Evolutionary conservation across 2,797 vertebrate genomes (phyloP).

Genomic region (Tenualosa ilisha): DNA sequence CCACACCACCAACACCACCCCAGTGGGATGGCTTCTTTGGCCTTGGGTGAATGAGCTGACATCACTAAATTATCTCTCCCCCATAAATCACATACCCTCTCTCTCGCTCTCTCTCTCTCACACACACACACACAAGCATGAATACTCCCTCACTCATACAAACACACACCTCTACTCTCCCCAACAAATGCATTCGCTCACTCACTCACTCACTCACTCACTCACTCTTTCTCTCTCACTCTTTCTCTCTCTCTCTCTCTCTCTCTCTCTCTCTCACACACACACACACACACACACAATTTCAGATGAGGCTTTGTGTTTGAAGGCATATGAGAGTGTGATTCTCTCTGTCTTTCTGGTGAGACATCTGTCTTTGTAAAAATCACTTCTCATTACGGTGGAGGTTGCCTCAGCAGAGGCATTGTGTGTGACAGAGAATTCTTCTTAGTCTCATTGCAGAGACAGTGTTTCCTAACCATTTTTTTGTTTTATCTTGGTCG

Average conservation of each 20-base stretch:
- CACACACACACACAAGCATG: neutral
- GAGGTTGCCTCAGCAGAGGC: neutral
- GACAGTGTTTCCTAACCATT: neutral
- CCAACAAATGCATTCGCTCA: neutral
- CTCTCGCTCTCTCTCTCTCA: neutral
- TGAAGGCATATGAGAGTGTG: neutral
- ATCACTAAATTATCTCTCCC: conserved; percentile 47
- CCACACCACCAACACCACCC: neutral
- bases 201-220: neutral
- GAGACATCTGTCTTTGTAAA: neutral
- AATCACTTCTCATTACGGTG: neutral
- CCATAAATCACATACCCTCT: conserved; percentile 50
- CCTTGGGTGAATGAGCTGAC: conserved; percentile 55
- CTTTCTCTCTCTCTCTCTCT: neutral
- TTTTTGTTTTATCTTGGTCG: conserved; percentile 1
- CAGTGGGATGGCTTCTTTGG: conserved; percentile 44
- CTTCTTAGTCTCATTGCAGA: neutral
- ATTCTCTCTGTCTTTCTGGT: neutral
- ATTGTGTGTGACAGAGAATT: neutral
- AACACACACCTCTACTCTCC: neutral
- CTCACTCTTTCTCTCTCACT: neutral
- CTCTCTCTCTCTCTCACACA: neutral
- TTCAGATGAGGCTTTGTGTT: neutral
- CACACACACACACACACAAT: neutral
- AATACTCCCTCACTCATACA: neutral